Conservation (phyloP, 2,888 invertebrate genomes). For the Ormyrus nitidulus region DNA sequence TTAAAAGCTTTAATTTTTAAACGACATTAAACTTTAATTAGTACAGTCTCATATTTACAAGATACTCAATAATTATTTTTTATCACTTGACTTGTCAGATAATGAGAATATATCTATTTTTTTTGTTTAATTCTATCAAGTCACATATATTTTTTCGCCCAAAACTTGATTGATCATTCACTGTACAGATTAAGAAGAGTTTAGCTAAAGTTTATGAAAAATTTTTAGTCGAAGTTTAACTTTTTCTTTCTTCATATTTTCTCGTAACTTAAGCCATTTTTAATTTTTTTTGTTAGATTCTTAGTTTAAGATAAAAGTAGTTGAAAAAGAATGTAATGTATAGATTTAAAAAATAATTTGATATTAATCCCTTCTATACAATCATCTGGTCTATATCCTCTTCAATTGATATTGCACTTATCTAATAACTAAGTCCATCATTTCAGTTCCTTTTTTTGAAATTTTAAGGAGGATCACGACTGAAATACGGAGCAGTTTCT, state of each 20-base stretch:
- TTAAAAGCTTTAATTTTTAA: conserved; percentile 73
- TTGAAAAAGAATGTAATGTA: conserved; percentile 23
- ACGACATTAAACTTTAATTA: conserved; percentile 71
- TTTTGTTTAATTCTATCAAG: conserved; percentile 49
- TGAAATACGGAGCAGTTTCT: conserved; percentile 94
- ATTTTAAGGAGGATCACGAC: conserved; percentile 84
- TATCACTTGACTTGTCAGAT: conserved; percentile 52
- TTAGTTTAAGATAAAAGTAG: conserved; percentile 28
- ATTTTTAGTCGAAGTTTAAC: conserved; percentile 8
- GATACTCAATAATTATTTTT: conserved; percentile 64
- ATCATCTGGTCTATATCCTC: conserved; percentile 30
- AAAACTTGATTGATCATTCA: conserved; percentile 52
- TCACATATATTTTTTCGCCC: conserved; percentile 42
- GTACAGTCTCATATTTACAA: conserved; percentile 70
- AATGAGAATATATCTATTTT: conserved; percentile 49
- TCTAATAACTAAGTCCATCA: conserved; percentile 37
- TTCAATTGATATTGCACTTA: conserved; percentile 55
- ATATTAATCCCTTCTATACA: conserved; percentile 19
- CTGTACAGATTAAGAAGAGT: conserved; percentile 57
- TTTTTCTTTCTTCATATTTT: conserved; percentile 36
- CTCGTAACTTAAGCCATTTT: conserved; percentile 22
- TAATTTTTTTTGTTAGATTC: conserved; percentile 29
- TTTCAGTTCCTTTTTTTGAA: conserved; percentile 1
- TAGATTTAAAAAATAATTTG: conserved; percentile 42
- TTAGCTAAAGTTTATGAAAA: conserved; percentile 56